A percentile compares a stretch with the other conserved stretches of the same genome.
Conservation (phyloP, 1,140 invertebrate genomes). For the Sweltsa coloradensis region DNA sequence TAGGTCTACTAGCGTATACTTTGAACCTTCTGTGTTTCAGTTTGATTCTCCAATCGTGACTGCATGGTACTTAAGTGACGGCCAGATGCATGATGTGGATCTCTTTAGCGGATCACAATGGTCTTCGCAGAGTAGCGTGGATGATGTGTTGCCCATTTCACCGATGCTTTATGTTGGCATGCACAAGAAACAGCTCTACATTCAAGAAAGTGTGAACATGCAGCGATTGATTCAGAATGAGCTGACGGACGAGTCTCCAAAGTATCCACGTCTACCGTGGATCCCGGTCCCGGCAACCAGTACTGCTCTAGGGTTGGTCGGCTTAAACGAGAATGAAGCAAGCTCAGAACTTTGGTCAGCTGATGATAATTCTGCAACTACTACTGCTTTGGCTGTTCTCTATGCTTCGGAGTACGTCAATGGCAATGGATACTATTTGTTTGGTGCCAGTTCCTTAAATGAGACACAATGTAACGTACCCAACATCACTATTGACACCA, state of each 20-base stretch:
- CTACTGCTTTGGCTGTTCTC: constrained; percentile 49
- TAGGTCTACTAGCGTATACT: not conserved
- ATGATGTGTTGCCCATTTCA: constrained; percentile 22
- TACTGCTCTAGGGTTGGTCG: constrained; percentile 20
- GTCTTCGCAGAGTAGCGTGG: constrained; percentile 27
- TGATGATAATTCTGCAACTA: constrained; percentile 15
- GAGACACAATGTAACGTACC: not conserved
- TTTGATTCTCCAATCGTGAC: constrained; percentile 73
- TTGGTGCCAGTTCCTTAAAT: not conserved
- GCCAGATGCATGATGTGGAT: constrained; percentile 54
- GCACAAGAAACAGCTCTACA: constrained; percentile 71
- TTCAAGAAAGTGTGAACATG: constrained; percentile 51
- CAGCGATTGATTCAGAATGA: constrained; percentile 26
- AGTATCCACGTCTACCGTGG: constrained; percentile 47
- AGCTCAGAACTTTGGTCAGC: not conserved
- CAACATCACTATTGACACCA: not conserved
- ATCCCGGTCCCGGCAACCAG: constrained; percentile 44
- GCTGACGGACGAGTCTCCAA: not conserved
- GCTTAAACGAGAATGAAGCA: not conserved
- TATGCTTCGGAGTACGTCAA: constrained; percentile 58
- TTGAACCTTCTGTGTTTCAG: constrained; percentile 31
- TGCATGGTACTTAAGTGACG: constrained; percentile 59
- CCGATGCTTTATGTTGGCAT: constrained; percentile 76
- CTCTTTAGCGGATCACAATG: constrained; percentile 50
- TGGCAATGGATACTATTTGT: constrained; percentile 39